Evolutionary conservation across 2,113 vertebrate genomes (phyloP).

Genomic region (Astur gentilis): DNA sequence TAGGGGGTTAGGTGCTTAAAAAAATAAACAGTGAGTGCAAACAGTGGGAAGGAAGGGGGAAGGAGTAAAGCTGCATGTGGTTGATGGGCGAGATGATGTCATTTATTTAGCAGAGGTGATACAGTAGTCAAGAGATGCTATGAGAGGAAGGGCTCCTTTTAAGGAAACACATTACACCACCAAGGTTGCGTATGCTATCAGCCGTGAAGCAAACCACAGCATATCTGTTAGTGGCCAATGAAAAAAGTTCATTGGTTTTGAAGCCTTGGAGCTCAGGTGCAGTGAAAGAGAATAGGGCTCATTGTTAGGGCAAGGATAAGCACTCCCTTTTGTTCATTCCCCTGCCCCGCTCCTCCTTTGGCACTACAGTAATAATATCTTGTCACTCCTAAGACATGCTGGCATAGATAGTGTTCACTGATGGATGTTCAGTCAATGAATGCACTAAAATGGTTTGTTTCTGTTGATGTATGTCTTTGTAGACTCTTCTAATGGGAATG

Average conservation of each 20-base stretch:
- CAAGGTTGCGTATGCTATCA: background rate
- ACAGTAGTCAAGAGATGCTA: constrained; percentile 19
- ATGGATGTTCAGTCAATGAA: constrained; percentile 59
- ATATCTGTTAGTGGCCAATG: constrained; percentile 57
- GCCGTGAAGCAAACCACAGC: constrained; percentile 43
- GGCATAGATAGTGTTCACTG: constrained; percentile 61
- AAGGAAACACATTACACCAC: background rate
- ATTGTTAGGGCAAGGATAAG: constrained; percentile 71
- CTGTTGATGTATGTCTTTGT: constrained; percentile 61
- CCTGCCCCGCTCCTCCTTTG: constrained; percentile 32
- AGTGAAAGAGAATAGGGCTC: constrained; percentile 70
- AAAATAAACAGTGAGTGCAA: constrained; percentile 52
- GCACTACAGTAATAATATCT: constrained; percentile 73
- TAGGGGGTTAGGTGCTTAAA: constrained; percentile 9
- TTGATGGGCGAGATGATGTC: constrained; percentile 49
- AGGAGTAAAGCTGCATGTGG: background rate
- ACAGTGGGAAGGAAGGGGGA: background rate
- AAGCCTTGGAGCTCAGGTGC: constrained; percentile 70
- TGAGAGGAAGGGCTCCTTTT: constrained; percentile 14
- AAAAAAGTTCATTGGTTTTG: constrained; percentile 41
- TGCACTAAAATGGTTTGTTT: constrained; percentile 47
- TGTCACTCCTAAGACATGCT: constrained; percentile 71
- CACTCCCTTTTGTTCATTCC: constrained; percentile 63
- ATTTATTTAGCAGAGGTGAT: constrained; percentile 60
- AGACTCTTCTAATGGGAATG: constrained; percentile 36